A percentile compares a stretch with the other conserved stretches of the same genome.
Evolutionary conservation across 2,113 vertebrate genomes (phyloP).

Genomic region (Sterrhoptilus dennistouni): DNA sequence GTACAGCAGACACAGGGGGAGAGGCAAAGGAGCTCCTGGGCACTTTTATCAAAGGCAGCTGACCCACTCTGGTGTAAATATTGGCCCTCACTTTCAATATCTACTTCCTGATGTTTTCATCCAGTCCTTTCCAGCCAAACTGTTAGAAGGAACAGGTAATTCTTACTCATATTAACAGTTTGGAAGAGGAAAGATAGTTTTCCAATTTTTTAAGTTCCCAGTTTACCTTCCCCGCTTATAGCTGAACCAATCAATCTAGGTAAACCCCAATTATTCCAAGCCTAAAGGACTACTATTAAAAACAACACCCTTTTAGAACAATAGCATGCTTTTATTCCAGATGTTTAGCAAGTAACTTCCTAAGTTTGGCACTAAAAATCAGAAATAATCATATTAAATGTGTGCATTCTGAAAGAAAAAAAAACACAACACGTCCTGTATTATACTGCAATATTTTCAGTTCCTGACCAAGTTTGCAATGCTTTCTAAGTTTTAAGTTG

Average conservation of each 20-base stretch:
- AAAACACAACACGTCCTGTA: not conserved
- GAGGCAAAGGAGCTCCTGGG: not conserved
- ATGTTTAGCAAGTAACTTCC: not conserved
- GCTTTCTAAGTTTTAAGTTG: not conserved
- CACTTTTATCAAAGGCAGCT: not conserved
- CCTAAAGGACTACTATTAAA: not conserved
- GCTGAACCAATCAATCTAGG: not conserved
- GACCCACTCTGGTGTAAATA: fast-evolving
- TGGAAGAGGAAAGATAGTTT: not conserved
- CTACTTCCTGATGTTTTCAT: not conserved
- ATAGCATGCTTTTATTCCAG: not conserved
- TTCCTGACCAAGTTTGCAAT: not conserved
- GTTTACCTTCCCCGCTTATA: not conserved
- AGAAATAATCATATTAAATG: not conserved
- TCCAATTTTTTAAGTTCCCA: not conserved
- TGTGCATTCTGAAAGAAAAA: not conserved
- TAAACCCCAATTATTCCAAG: not conserved
- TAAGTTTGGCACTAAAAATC: not conserved
- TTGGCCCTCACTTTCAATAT: not conserved
- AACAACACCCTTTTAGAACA: not conserved
- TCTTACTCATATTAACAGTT: not conserved
- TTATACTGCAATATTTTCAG: not conserved
- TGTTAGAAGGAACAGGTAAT: not conserved
- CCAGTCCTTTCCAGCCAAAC: not conserved
- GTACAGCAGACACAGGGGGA: not conserved